Base-by-base conservation (phyloP, 2,797 vertebrate species). In the Gallirallus australis region DNA sequence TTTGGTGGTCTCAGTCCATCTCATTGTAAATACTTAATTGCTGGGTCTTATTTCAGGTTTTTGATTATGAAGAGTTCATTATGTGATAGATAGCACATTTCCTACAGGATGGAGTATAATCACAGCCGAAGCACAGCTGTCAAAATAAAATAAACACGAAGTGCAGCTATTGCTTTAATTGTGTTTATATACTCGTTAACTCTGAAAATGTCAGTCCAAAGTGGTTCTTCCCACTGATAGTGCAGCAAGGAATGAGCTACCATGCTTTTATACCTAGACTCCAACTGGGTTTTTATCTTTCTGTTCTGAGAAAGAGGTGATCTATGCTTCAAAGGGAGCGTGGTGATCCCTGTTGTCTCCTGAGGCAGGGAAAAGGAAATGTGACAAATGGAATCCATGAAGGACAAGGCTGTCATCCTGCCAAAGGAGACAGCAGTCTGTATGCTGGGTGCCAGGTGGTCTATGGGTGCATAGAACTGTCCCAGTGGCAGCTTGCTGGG, bases 101-200 rank as follows among this genome's bases (percentile, higher is more conserved):
- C 71, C 78, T 60, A 57, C 63, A 71, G 82, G 86, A 11, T 28
- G 76, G 72, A 61, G 45, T 53, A 71, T 75, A 86, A 94, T 93
- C 75, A 73, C 78, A 94, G 70, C 82, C 61, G 86, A 94, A 90
- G 65, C 87, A 78, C 93, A 86, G 89, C 75, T 96, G 89, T 82
- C 93, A 82, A 84, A 90, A 90, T 70, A 33, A 79, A 93, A 90
- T 56, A 15, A 87, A 37, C 70, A 50, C 24, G 7, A 56, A 86
- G 35, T 70, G 68, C 42, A 77, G 56, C 45, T 89, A 60, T 78
- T 75, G 69, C 71, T 94, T 52, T 82, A 56, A 81, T 66, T 91
- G 60, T 82, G 79, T 40, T 89, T 53, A 56, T 33, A 13, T 31
- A 37, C 60, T 77, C 16, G 0, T 85, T 68, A 78, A n/a, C 57